These are phyloP conservation scores for Oreochromis grahami DNA, from an alignment of 2,797 vertebrate genomes.

Conservation along the genomic window DNA sequence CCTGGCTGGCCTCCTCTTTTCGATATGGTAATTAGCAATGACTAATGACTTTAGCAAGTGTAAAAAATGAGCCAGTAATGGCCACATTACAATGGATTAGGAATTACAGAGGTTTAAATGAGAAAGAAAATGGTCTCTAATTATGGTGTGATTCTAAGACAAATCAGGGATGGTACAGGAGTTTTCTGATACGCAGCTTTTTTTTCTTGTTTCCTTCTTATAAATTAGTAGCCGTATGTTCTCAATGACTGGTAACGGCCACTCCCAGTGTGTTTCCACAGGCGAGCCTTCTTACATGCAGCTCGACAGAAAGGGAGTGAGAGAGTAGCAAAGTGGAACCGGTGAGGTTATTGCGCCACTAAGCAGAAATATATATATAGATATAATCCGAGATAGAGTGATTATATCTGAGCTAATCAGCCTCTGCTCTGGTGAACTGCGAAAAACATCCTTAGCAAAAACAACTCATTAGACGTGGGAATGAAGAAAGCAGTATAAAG, in stretches of 20 bases:
- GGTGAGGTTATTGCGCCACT: not conserved
- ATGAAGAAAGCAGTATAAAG: not conserved
- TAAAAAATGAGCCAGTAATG: constrained; percentile 73
- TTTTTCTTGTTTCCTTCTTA: not conserved
- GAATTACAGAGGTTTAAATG: constrained; percentile 68
- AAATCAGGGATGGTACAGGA: constrained; percentile 47
- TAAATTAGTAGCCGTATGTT: constrained; percentile 21
- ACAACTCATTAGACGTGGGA: constrained; percentile 11
- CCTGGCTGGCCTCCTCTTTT: constrained; percentile 60
- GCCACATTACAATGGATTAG: constrained; percentile 73
- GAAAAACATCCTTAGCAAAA: not conserved
- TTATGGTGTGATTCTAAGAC: constrained; percentile 64
- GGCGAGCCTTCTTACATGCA: not conserved
- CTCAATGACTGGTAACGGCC: not conserved
- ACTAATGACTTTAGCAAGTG: constrained; percentile 75
- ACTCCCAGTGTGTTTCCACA: not conserved
- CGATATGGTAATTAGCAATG: constrained; percentile 74
- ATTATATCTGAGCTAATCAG: constrained; percentile 18
- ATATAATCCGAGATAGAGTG: not conserved
- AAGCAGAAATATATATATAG: not conserved
- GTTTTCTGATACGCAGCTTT: constrained; percentile 37
- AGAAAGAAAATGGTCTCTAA: constrained; percentile 64
- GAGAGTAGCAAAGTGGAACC: not conserved
- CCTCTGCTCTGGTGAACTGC: not conserved
- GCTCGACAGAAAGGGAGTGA: not conserved